phyloP scores from a whole-genome alignment of 1,140 invertebrate species.

The Ptiloglossa arizonensis region DNA sequence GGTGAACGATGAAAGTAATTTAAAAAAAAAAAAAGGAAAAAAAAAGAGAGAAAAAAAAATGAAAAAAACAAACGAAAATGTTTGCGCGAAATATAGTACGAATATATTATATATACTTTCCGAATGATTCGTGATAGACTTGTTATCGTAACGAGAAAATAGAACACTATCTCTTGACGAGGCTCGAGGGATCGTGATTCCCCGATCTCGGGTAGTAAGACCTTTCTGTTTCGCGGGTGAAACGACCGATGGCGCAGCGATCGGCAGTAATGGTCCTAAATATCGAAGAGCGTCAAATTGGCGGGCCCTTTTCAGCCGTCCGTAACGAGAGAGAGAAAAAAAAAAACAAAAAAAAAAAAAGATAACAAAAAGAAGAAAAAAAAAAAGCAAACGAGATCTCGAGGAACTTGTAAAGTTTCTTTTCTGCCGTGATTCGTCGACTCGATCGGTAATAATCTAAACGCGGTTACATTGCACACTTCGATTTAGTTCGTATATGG shows the following conservation, averaged over 20 bases:
- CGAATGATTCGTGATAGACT: constrained; percentile 61
- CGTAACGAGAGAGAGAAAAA: constrained; percentile 32
- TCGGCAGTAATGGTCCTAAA: constrained; percentile 25
- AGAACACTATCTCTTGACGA: constrained; percentile 14
- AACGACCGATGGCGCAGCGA: constrained; percentile 22
- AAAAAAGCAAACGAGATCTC: background rate
- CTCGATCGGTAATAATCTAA: background rate
- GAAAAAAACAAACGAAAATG: background rate
- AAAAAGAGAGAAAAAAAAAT: background rate
- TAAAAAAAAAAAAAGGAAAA: constrained; percentile 31
- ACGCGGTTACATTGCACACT: constrained; percentile 2
- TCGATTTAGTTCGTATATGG: background rate
- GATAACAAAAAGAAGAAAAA: no score
- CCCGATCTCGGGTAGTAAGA: background rate
- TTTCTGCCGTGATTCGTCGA: background rate
- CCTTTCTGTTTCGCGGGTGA: constrained; percentile 29
- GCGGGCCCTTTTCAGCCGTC: constrained; percentile 51
- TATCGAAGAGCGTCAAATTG: constrained; percentile 13
- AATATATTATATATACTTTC: constrained; percentile 56
- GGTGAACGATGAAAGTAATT: constrained; percentile 69
- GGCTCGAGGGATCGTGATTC: background rate
- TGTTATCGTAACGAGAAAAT: constrained; percentile 25
- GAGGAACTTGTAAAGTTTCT: background rate
- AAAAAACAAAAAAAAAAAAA: background rate
- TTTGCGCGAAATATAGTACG: constrained; percentile 45